These are phyloP conservation scores for Euglossa dilemma DNA, from an alignment of 1,140 invertebrate genomes.

Conservation along the genomic window DNA sequence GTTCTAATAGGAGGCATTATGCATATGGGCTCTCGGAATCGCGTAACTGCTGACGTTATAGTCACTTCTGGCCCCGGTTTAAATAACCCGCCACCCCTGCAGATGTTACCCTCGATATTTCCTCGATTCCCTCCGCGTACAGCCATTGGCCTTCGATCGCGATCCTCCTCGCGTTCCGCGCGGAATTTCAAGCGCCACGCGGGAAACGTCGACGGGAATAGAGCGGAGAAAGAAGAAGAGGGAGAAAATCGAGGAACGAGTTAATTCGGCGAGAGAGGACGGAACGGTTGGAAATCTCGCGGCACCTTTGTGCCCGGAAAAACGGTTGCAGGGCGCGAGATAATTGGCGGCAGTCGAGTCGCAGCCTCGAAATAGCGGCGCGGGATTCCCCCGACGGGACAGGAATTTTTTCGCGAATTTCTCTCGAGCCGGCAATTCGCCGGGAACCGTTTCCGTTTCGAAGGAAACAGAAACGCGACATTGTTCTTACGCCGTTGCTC, in stretches of 20 bases:
- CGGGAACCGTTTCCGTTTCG: neutral
- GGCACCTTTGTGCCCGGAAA: neutral
- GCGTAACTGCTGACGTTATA: conserved; percentile 63
- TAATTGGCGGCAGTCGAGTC: neutral
- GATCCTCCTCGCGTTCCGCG: neutral
- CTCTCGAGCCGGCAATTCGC: conserved; percentile 28
- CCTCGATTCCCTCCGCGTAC: neutral
- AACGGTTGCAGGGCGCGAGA: neutral
- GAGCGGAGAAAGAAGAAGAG: no score
- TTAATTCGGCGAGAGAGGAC: neutral
- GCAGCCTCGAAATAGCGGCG: neutral
- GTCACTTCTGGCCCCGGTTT: conserved; percentile 50
- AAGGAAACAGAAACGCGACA: neutral
- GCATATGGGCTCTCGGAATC: conserved; percentile 57
- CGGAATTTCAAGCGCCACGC: neutral
- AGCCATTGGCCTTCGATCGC: no score
- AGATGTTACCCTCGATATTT: conserved; percentile 7
- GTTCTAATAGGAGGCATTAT: conserved; percentile 64
- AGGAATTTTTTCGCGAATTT: conserved; percentile 29
- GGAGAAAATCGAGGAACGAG: neutral
- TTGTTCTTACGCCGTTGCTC: conserved; percentile 5
- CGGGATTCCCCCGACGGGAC: neutral
- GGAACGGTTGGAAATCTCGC: neutral
- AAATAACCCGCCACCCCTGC: conserved; percentile 59
- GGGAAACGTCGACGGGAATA: no score